These are phyloP conservation scores for Disparrhopalites patrizii DNA, from an alignment of 2,888 invertebrate species.

Conservation along the genomic window DNA sequence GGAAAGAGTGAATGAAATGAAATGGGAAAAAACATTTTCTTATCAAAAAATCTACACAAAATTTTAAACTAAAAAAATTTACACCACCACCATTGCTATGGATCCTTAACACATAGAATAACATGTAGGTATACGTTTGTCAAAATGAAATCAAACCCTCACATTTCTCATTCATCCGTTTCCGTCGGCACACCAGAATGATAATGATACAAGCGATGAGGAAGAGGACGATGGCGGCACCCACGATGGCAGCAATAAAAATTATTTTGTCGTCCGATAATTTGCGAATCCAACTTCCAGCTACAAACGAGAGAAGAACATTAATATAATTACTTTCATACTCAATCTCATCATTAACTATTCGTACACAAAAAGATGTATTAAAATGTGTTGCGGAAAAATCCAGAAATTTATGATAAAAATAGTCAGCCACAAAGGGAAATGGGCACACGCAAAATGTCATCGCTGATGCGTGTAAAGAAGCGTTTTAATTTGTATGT, in stretches of 20 bases:
- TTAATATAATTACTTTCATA: background rate
- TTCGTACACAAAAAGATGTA: background rate
- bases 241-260: constrained; percentile 67
- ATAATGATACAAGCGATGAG: constrained; percentile 79
- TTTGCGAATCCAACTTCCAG: constrained; percentile 76
- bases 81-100: too few relatives aligned
- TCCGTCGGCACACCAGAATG: constrained; percentile 77
- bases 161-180: constrained; percentile 78
- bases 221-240: constrained; percentile 65
- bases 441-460: too few relatives aligned
- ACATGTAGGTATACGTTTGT: background rate
- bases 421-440: too few relatives aligned
- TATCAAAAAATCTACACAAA: background rate
- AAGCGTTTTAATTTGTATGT: too few relatives aligned
- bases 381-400: background rate
- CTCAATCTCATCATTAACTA: background rate
- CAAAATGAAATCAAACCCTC: constrained; percentile 51
- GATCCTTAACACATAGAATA: background rate
- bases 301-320: too few relatives aligned
- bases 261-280: constrained; percentile 71
- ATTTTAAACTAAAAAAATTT: background rate
- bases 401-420: constrained; percentile 1
- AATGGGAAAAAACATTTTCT: background rate
- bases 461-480: too few relatives aligned
- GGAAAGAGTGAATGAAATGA: background rate